Conservation (phyloP, 1,140 invertebrate species). For the Macrosteles quadrilineatus region DNA sequence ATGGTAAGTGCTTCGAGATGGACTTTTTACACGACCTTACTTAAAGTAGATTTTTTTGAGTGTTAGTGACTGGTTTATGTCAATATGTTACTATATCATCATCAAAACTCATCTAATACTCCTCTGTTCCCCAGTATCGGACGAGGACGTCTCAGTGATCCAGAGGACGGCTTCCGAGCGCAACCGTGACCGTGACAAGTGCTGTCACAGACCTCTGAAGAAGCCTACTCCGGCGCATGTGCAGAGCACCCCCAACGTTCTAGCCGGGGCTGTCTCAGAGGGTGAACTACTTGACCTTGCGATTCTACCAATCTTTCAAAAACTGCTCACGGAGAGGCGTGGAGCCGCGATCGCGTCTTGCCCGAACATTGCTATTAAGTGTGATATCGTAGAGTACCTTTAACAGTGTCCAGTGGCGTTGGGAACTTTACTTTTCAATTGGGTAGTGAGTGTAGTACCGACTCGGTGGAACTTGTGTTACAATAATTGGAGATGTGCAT, state of each 20-base stretch:
- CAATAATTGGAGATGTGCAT: no score
- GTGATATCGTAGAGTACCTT: conserved; percentile 93
- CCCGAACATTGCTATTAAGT: conserved; percentile 93
- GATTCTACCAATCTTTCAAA: conserved; percentile 89
- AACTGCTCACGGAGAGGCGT: conserved; percentile 79
- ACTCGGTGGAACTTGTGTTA: not conserved
- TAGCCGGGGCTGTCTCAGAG: conserved; percentile 69
- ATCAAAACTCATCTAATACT: no score
- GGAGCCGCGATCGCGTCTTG: conserved; percentile 82
- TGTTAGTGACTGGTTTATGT: no score
- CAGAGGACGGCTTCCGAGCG: conserved; percentile 58
- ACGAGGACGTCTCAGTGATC: conserved; percentile 47
- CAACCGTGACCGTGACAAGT: conserved; percentile 50
- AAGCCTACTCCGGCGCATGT: conserved; percentile 52
- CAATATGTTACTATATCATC: no score
- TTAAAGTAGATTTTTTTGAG: no score
- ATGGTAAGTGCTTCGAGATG: no score
- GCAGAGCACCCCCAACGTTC: conserved; percentile 57
- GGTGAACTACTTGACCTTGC: conserved; percentile 78
- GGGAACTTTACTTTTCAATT: conserved; percentile 1
- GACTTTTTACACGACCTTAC: no score
- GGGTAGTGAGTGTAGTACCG: not conserved
- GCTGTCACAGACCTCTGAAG: conserved; percentile 45
- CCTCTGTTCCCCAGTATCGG: conserved; percentile 28
- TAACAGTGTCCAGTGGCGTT: conserved; percentile 47